Evolutionary conservation across 2,797 vertebrate species (phyloP).

Genomic region (Lycodopsis pacificus): DNA sequence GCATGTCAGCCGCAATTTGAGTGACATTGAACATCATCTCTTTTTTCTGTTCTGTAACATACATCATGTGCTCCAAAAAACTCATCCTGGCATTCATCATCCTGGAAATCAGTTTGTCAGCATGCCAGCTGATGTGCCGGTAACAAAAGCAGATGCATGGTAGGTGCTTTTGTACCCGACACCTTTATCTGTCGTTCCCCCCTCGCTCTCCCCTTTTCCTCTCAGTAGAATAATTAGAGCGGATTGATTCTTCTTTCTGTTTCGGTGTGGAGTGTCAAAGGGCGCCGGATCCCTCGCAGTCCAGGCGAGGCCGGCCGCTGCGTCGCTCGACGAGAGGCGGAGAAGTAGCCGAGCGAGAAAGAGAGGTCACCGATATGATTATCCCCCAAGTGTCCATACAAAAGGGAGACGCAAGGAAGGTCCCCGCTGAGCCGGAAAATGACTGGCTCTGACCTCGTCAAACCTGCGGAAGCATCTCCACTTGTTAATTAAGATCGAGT

Average conservation of each 20-base stretch:
- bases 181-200: slow-evolving; percentile 62
- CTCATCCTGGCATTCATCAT: slow-evolving; percentile 37
- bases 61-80: slow-evolving; percentile 10
- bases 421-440: slow-evolving; percentile 81
- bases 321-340: slow-evolving; percentile 58
- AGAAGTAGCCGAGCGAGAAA: slow-evolving; percentile 57
- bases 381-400: slow-evolving; percentile 79
- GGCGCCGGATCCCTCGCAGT: slow-evolving; percentile 64
- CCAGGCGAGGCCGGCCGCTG: slow-evolving; percentile 61
- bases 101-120: slow-evolving; percentile 48
- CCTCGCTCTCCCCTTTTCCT: slow-evolving; percentile 33
- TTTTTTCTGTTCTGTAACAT: slow-evolving; percentile 13
- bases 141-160: slow-evolving; percentile 50
- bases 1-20: not conserved
- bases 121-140: slow-evolving; percentile 27
- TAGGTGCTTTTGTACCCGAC: slow-evolving; percentile 49
- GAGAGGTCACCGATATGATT: slow-evolving; percentile 81
- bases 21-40: not conserved
- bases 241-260: slow-evolving; percentile 63
- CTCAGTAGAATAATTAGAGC: slow-evolving; percentile 44
- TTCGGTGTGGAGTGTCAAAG: slow-evolving; percentile 48
- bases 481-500: slow-evolving; percentile 84
- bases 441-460: slow-evolving; percentile 85
- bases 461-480: slow-evolving; percentile 78
- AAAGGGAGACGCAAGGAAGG: slow-evolving; percentile 66